A percentile compares a stretch with the other conserved stretches of the same genome.
phyloP scores from a whole-genome alignment of 2,888 invertebrate genomes.

The Electrophaes corylata region DNA sequence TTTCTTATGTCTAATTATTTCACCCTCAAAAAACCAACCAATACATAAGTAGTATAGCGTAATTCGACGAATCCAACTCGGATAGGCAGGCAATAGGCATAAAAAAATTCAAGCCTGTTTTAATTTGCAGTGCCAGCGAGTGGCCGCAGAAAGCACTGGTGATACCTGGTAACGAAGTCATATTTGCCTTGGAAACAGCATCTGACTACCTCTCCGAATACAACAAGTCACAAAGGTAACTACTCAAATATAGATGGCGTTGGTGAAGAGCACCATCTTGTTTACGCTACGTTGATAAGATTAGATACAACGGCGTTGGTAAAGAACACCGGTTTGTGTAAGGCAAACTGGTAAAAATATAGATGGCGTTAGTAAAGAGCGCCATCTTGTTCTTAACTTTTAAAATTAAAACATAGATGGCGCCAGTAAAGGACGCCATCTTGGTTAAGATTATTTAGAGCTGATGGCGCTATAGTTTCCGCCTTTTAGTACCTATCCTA shows the following conservation, averaged over 20 bases:
- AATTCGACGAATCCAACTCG: too few relatives aligned
- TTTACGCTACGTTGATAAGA: too few relatives aligned
- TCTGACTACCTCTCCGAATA: conserved; percentile 97
- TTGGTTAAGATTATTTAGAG: neutral
- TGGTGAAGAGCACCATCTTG: neutral
- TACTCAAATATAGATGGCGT: neutral
- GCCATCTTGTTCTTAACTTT: neutral
- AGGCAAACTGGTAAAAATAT: neutral
- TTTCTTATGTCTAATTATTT: neutral
- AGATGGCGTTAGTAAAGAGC: neutral
- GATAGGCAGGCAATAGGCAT: neutral
- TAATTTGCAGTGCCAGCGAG: conserved; percentile 75
- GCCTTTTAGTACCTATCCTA: neutral
- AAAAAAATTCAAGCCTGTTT: neutral
- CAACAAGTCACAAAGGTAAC: conserved; percentile 78
- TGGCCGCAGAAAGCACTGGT: conserved; percentile 96
- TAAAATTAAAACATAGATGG: neutral
- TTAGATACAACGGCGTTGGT: too few relatives aligned
- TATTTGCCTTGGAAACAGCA: conserved; percentile 97
- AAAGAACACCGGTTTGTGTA: neutral
- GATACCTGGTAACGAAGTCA: conserved; percentile 96
- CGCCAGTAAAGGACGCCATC: neutral
- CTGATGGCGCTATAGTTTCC: neutral
- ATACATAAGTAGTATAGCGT: neutral
- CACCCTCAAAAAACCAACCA: neutral